Conservation (phyloP, 2,888 invertebrate species). For the Eupeodes luniger region DNA sequence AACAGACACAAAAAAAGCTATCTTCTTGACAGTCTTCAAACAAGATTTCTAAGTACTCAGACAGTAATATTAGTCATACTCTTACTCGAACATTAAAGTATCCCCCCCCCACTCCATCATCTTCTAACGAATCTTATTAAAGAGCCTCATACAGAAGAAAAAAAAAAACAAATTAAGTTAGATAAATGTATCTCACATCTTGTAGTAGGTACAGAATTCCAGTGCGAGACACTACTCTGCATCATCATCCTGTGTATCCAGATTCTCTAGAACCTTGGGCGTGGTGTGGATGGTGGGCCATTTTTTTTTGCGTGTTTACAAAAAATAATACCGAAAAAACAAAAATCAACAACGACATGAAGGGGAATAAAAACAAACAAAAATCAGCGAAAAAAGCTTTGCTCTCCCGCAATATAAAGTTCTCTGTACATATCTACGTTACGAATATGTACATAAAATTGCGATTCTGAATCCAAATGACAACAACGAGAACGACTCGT, state of each 20-base stretch:
- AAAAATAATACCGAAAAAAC: not conserved
- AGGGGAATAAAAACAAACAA: conserved; percentile 31
- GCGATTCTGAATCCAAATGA: conserved; percentile 17
- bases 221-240: conserved; percentile 37
- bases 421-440: not conserved
- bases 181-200: conserved; percentile 22
- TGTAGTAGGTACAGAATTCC: conserved; percentile 7
- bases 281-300: conserved; percentile 32
- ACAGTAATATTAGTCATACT: conserved; percentile 63
- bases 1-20: not conserved
- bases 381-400: conserved; percentile 38
- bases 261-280: conserved; percentile 36
- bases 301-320: conserved; percentile 16
- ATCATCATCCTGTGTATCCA: conserved; percentile 35
- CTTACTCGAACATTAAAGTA: conserved; percentile 18
- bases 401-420: conserved; percentile 5
- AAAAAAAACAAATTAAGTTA: conserved; percentile 22
- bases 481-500: conserved; percentile 36
- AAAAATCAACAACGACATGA: not conserved
- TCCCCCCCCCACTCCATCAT: not conserved
- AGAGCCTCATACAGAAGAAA: not conserved
- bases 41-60: conserved; percentile 52
- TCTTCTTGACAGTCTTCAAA: conserved; percentile 36
- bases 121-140: not conserved
- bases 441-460: not conserved